phyloP scores from a whole-genome alignment of 1,140 invertebrate genomes.

The Brachionus koreanus region DNA sequence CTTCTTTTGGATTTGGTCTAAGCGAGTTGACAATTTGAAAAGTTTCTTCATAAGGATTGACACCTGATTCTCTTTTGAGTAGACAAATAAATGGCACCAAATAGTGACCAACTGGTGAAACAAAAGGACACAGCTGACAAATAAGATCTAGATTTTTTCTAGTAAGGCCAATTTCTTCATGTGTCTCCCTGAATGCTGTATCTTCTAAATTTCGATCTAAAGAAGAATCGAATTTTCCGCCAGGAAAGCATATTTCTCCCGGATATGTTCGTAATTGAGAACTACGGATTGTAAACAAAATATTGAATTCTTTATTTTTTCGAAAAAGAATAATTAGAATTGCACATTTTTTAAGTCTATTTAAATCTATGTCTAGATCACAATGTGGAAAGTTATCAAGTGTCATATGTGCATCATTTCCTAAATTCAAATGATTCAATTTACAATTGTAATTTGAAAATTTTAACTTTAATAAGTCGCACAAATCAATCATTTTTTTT shows the following conservation, averaged over 20 bases:
- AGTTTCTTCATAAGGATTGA: neutral
- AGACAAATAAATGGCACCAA: conserved; percentile 8
- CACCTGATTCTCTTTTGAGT: neutral
- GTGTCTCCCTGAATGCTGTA: conserved; percentile 23
- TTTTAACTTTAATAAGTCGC: neutral
- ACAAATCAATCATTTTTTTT: neutral
- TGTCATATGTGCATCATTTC: neutral
- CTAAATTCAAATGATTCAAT: neutral
- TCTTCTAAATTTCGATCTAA: neutral
- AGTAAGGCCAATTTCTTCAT: conserved; percentile 39
- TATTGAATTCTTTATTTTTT: neutral
- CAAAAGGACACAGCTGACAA: conserved; percentile 27
- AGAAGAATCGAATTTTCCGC: conserved; percentile 17
- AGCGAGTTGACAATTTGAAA: neutral
- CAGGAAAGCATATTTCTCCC: conserved; percentile 33
- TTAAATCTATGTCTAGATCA: neutral
- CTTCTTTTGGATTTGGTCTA: conserved; percentile 22
- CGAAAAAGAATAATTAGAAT: conserved; percentile 24
- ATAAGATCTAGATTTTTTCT: conserved; percentile 3
- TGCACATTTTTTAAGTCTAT: conserved; percentile 18
- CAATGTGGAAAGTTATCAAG: conserved; percentile 28
- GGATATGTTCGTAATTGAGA: neutral
- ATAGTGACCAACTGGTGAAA: conserved; percentile 29
- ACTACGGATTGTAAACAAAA: conserved; percentile 30
- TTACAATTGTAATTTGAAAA: conserved; percentile 7